Evolutionary conservation across 2,888 invertebrate species (phyloP).

Genomic region (Anagyrus pseudococci): DNA sequence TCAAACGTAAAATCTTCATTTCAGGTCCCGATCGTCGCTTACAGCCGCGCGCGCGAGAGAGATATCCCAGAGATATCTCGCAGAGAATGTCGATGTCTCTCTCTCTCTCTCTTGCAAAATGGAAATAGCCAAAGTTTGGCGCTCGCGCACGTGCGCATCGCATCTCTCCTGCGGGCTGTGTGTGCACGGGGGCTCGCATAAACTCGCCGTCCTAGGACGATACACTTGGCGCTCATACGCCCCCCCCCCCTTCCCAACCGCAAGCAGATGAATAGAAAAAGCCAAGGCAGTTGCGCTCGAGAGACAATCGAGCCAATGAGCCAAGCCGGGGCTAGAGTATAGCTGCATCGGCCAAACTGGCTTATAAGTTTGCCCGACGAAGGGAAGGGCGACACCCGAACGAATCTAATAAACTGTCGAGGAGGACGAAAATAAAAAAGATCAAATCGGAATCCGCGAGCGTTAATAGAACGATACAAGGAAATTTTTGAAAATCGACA

Average conservation of each 20-base stretch:
- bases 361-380: too few relatives aligned
- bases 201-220: slow-evolving; percentile 48
- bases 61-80: slow-evolving; percentile 43
- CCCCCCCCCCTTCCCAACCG: too few relatives aligned
- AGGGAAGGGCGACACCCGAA: background rate
- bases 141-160: slow-evolving; percentile 40
- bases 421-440: too few relatives aligned
- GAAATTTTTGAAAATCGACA: too few relatives aligned
- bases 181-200: slow-evolving; percentile 42
- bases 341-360: too few relatives aligned
- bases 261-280: too few relatives aligned
- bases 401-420: background rate
- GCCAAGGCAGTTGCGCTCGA: slow-evolving; percentile 35
- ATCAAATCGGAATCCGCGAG: too few relatives aligned
- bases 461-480: too few relatives aligned
- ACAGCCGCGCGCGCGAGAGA: slow-evolving; percentile 41
- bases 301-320: too few relatives aligned
- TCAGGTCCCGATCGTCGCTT: slow-evolving; percentile 1
- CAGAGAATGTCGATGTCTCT: slow-evolving; percentile 43
- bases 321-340: too few relatives aligned
- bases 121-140: slow-evolving; percentile 57
- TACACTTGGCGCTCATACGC: slow-evolving; percentile 53
- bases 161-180: slow-evolving; percentile 35
- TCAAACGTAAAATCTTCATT: too few relatives aligned
- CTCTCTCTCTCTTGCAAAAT: slow-evolving; percentile 47